Base-by-base conservation (phyloP, 1,140 invertebrate genomes). In the Camponotus floridanus region DNA sequence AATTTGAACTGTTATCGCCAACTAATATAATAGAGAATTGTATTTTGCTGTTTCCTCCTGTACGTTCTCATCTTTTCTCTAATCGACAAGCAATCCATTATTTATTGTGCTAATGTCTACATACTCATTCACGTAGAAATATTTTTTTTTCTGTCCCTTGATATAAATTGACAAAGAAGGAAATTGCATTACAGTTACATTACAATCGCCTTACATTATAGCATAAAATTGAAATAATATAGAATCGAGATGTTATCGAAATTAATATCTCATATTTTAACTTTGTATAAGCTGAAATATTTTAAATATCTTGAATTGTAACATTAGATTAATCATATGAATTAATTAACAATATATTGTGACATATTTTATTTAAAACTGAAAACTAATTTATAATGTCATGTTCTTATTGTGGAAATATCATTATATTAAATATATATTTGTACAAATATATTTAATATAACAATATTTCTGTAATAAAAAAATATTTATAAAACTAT, bases 211-310 rank as follows among this genome's bases (percentile, higher is more conserved):
- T 51, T 73, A 73, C 31, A 57, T 57, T 74, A 59, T 59, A 33
- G 7, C 2, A 18, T 71, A 68, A 48, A 55, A 55, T 73, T 1
- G 9, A 45, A 45, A 45, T 45, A 45, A 9, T 9, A 9, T 45
- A 45, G 9, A 42, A 42, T 7, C 31, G 7, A 73, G 5, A 11
- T 4, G 4, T 15, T 11, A 18, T 55, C 18, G 15, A n/a, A 51
- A 36, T 59, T 57, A 74, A 74, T 59, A 74, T 57, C 33, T 57
- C 21, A 33, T 5, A 13, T 57, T 59, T 74, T 5, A 57, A 73
- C n/a, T 7, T 3, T 21, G n/a, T 13, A 18, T 26, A 3, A 2
- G 36, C 51, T 57, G 2, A 21, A 74, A 74, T 57, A 3, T 0
- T 39, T 73, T 55, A 21, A 57, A 36, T 57, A 55, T 42, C 2